These are phyloP conservation scores for Stenolophus ochropezus DNA, from an alignment of 2,888 invertebrate genomes.

Conservation along the genomic window DNA sequence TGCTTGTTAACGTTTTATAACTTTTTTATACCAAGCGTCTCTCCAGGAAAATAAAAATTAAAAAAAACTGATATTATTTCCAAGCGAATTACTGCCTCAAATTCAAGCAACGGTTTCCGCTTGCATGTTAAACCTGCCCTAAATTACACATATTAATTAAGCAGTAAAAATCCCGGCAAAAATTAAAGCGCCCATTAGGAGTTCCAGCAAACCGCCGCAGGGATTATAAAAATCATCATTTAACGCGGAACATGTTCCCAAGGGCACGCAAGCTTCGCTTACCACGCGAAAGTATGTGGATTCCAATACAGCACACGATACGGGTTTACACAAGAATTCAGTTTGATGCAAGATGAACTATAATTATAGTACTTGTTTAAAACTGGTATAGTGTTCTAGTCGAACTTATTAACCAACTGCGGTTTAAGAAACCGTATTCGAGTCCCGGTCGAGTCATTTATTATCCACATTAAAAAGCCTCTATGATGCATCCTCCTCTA, in stretches of 20 bases:
- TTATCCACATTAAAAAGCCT: too few species aligned
- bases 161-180: slow-evolving; percentile 2
- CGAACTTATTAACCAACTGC: too few species aligned
- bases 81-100: neutral
- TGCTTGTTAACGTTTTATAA: neutral
- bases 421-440: too few species aligned
- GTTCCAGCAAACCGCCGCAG: neutral
- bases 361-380: too few species aligned
- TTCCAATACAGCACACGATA: neutral
- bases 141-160: slow-evolving; percentile 22
- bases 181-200: neutral
- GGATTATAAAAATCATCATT: slow-evolving; percentile 35
- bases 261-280: neutral
- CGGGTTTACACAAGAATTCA: neutral
- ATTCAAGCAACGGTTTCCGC: neutral
- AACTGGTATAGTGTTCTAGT: too few species aligned
- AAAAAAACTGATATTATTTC: neutral
- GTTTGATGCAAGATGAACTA: too few species aligned
- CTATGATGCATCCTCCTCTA: too few species aligned
- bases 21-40: neutral
- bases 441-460: too few species aligned
- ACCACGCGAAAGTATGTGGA: neutral
- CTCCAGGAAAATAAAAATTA: neutral
- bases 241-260: slow-evolving; percentile 26
- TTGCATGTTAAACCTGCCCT: neutral